Evolutionary conservation across 2,888 invertebrate genomes (phyloP).

Genomic region (Phaonia tiefii): DNA sequence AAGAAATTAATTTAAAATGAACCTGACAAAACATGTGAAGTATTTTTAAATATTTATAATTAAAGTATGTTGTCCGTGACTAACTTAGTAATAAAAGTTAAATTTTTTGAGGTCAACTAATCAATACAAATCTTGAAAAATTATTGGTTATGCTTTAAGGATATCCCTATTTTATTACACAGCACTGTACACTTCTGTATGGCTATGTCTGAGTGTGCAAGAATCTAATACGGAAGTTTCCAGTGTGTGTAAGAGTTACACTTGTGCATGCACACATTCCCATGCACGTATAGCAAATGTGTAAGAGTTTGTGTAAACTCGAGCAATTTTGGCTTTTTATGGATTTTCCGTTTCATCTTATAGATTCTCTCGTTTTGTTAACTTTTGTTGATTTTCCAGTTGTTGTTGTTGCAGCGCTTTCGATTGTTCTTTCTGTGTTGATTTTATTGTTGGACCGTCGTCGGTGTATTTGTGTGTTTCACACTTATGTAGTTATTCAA

Average conservation of each 20-base stretch:
- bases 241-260: slow-evolving; percentile 6
- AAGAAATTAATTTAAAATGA: too few species aligned
- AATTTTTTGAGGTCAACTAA: too few species aligned
- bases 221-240: slow-evolving; percentile 23
- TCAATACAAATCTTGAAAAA: too few species aligned
- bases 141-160: too few species aligned
- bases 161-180: too few species aligned
- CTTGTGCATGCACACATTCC: slow-evolving; percentile 39
- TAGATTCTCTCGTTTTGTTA: slow-evolving; percentile 36
- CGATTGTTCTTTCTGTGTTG: slow-evolving; percentile 28
- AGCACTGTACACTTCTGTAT: too few species aligned
- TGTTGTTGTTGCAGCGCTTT: slow-evolving; percentile 43
- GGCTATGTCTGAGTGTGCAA: not conserved
- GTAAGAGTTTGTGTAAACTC: slow-evolving; percentile 43
- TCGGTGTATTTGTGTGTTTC: slow-evolving; percentile 43
- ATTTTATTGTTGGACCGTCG: slow-evolving; percentile 27
- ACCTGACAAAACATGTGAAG: too few species aligned
- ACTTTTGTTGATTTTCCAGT: slow-evolving; percentile 54
- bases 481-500: slow-evolving; percentile 75
- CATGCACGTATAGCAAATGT: slow-evolving; percentile 24
- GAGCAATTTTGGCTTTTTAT: slow-evolving; percentile 39
- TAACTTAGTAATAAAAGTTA: too few species aligned
- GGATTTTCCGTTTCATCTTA: slow-evolving; percentile 40
- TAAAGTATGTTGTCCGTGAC: too few species aligned
- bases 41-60: too few species aligned